phyloP scores from a whole-genome alignment of 2,797 vertebrate genomes.

The Notolepis coatsorum region DNA sequence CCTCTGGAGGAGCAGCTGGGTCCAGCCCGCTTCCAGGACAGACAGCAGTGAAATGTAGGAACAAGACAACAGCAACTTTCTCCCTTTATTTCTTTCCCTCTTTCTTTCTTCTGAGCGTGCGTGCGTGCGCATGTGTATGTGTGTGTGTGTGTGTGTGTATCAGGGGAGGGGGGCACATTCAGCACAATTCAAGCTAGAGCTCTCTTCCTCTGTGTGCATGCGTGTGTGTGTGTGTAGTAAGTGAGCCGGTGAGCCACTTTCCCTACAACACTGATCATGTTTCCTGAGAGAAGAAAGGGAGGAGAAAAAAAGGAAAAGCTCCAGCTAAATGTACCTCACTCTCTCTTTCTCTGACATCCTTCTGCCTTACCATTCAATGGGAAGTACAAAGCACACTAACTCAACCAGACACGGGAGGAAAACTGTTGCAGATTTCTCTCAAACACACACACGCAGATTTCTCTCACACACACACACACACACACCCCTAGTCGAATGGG shows the following conservation, averaged over 20 bases:
- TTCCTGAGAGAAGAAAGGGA: constrained; percentile 36
- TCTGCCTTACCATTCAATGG: constrained; percentile 46
- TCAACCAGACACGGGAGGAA: constrained; percentile 35
- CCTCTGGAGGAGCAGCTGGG: constrained; percentile 76
- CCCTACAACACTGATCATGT: constrained; percentile 36
- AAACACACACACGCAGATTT: too few species aligned
- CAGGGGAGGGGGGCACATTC: neutral
- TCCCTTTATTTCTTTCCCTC: too few species aligned
- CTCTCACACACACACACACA: too few species aligned
- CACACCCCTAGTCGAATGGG: neutral
- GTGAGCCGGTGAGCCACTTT: constrained; percentile 31
- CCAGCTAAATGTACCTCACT: constrained; percentile 40
- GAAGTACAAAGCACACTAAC: constrained; percentile 57
- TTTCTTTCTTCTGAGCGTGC: constrained; percentile 3
- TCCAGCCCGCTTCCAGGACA: constrained; percentile 57
- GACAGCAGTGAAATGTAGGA: constrained; percentile 52
- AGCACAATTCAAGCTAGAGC: too few species aligned
- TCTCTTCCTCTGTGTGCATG: too few species aligned
- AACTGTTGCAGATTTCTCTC: constrained; percentile 28
- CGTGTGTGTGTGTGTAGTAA: constrained; percentile 8
- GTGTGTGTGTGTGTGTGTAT: constrained; percentile 20
- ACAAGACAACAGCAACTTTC: constrained; percentile 66
- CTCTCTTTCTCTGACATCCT: constrained; percentile 46
- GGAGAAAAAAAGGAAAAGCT: constrained; percentile 26
- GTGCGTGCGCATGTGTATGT: constrained; percentile 41